Evolutionary conservation across 2,113 vertebrate genomes (phyloP), one percentile per base, ranked within the genome.

Genomic region (Ascaphus truei): DNA sequence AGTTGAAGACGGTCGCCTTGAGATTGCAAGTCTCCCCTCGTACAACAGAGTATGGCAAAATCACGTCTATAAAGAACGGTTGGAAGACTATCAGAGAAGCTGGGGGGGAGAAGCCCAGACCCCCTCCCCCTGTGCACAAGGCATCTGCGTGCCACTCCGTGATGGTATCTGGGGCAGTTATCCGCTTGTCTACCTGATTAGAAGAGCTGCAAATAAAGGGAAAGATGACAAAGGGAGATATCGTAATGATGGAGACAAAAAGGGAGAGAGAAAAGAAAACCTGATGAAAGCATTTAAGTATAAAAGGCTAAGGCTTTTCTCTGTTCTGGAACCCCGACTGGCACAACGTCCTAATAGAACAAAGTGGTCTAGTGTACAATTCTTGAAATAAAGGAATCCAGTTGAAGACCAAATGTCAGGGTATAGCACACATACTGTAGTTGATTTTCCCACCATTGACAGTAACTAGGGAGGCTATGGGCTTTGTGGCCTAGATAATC

Each of bases 31-130:
- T 67, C 74, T 92, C 88, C 0, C 86, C 83, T 2, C 76, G 77
- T 73, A 93, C 77, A 71, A 93, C 79, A 0, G 89, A 76, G 10
- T 90, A 92, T 7, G 92, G 92, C 57, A 93, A 52, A 0, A 77
- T 83, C 64, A 93, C 84, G 13, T 91, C 89, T 77, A 93, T 77
- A 0, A 91, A 89, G 77, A 93, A 95, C 0, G 92, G 92, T 76
- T 92, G 85, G 83, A 92, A 93, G 36, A 78, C 79, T 0, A 71
- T 88, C 50, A 93, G 79, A 11, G 72, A 65, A 0, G 37, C 23
- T 45, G 58, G 67, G 22, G 86, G 83, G 0, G 92, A 69, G 60
- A 95, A 62, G 1, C 92, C 93, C 1, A 94, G 80, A 37, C 92
- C 92, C 15, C 43, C n/a, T 0, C 84, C 23, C 3, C 90, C 83